Conservation (phyloP, 2,888 invertebrate genomes). For the Eucriotettix oculatus region DNA sequence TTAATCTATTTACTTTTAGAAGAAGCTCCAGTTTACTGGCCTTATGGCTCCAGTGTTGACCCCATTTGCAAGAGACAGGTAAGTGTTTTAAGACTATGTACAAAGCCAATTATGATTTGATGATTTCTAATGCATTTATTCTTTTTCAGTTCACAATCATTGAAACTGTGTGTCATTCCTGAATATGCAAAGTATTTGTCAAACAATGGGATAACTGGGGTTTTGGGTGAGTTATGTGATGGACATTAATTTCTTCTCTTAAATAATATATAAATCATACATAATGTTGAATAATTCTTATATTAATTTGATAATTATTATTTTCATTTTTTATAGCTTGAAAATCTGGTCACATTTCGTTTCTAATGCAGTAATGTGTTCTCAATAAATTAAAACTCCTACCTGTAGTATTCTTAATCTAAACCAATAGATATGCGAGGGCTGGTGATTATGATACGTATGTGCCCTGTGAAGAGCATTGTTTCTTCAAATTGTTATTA, state of each 20-base stretch:
- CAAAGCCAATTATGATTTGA: slow-evolving; percentile 10
- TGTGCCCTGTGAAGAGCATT: too few species aligned
- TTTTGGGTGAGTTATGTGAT: slow-evolving; percentile 38
- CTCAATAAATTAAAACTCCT: too few species aligned
- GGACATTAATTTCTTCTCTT: neutral
- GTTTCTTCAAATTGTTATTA: too few species aligned
- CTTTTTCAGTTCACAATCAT: slow-evolving; percentile 20
- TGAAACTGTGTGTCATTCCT: slow-evolving; percentile 37
- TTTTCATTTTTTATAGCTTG: too few species aligned
- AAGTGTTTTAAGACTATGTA: slow-evolving; percentile 5
- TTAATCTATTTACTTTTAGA: slow-evolving; percentile 1
- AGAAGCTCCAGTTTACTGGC: slow-evolving; percentile 32
- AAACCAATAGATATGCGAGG: too few species aligned
- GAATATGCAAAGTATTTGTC: slow-evolving; percentile 47
- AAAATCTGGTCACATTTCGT: too few species aligned
- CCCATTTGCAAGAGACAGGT: slow-evolving; percentile 43
- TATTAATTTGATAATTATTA: too few species aligned
- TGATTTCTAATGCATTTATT: slow-evolving; percentile 16
- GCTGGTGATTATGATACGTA: too few species aligned
- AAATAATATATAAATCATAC: too few species aligned
- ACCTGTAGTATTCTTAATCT: too few species aligned
- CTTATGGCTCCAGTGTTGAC: slow-evolving; percentile 56
- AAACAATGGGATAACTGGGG: slow-evolving; percentile 41
- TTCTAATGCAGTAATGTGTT: too few species aligned
- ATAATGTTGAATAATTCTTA: too few species aligned